These are phyloP conservation scores for Drosophila pruinosa DNA, from an alignment of 1,140 invertebrate genomes.

Conservation along the genomic window DNA sequence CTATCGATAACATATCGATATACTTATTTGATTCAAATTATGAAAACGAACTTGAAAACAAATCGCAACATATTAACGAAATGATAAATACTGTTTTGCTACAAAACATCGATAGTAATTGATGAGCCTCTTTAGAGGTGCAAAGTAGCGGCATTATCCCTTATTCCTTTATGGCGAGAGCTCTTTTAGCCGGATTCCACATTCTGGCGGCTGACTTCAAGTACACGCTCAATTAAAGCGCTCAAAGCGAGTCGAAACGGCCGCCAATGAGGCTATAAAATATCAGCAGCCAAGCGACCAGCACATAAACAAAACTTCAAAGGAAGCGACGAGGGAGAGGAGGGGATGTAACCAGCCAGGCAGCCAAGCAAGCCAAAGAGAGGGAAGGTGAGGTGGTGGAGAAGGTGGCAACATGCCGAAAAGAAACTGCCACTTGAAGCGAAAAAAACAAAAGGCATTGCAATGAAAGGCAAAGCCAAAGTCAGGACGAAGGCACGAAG, in stretches of 20 bases:
- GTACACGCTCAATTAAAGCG: constrained; percentile 39
- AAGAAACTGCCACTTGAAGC: constrained; percentile 74
- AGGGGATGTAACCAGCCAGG: background rate
- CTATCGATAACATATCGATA: too few species aligned
- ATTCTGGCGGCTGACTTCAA: background rate
- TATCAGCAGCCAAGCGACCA: constrained; percentile 33
- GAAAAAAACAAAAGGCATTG: constrained; percentile 64
- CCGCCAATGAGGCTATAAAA: constrained; percentile 43
- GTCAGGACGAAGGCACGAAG: constrained; percentile 28
- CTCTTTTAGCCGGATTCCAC: background rate
- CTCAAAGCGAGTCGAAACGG: constrained; percentile 16
- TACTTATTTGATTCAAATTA: too few species aligned
- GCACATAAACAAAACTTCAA: constrained; percentile 46
- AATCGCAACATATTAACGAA: background rate
- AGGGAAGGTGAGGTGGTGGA: background rate
- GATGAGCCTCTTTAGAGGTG: background rate
- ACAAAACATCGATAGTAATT: background rate
- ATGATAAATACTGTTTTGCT: too few species aligned
- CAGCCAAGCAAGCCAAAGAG: constrained; percentile 1
- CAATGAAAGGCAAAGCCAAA: constrained; percentile 27
- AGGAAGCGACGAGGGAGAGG: background rate
- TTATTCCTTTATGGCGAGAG: background rate
- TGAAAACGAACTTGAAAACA: too few species aligned
- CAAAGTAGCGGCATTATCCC: background rate
- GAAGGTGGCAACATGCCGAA: constrained; percentile 25